Base-by-base conservation (phyloP, 2,888 invertebrate species). In the Taphrorychus bicolor region DNA sequence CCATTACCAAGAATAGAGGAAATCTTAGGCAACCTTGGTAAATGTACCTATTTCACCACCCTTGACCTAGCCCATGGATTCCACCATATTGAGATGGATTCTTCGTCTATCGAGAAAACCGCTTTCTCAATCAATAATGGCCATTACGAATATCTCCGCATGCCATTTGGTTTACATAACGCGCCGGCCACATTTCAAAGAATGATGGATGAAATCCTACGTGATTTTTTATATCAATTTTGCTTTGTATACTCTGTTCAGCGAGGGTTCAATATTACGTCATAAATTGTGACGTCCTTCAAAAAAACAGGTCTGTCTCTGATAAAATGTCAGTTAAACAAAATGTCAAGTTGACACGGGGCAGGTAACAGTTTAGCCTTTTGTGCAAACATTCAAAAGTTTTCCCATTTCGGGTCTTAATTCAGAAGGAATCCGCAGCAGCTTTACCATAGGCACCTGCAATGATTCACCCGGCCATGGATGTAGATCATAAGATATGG, bases 111-210 rank as follows among this genome's bases (percentile, higher is more conserved):
- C 16, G 62, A 62, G 48, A 62, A 62, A 42, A 80, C 79, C 0
- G 76, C 77, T 1, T 77, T 78, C 60, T 71, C 65, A 1, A 68
- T 70, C 5, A 73, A 75, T 51, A 69, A 73, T 23, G 74, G 76
- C 4, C 76, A 77, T 58, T 76, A 72, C 21, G 74, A 77, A 65
- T 78, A 68, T 52, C 49, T 58, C 2, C 42, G 75, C 21, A 75
- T 77, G 75, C 75, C 76, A 0, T 75, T 77, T 59, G 76, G 75
- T 0, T 5, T 45, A 4, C 54, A 66, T 45, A 75, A 75, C 57
- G 72, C 73, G 0, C 77, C 77, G 0, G 69, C 69, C 2, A 76
- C 75, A 5, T 78, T 78, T 63, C 75, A 75, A 57, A 16, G 76
- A 74, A 54, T 54, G 54, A 54, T 54, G 24, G 54, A 32, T 24